A percentile compares a stretch with the other conserved stretches of the same genome.
These are phyloP conservation scores for Drosophila kokeensis DNA, from an alignment of 2,888 invertebrate species.

Conservation along the genomic window DNA sequence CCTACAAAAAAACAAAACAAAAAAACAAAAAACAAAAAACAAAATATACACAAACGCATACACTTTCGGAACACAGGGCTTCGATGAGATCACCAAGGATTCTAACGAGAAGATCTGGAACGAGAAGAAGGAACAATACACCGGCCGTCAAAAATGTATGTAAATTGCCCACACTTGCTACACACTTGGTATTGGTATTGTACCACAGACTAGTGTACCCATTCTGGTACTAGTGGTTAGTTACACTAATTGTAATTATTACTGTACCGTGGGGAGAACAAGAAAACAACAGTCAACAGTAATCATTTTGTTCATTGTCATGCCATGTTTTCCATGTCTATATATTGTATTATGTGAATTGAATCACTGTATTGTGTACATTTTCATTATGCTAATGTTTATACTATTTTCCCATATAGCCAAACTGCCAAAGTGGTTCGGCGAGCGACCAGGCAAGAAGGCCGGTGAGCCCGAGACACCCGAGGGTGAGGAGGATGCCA, in stretches of 20 bases:
- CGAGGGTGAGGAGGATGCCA: constrained; percentile 95
- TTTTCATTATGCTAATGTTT: constrained; percentile 8
- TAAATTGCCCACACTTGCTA: constrained; percentile 75
- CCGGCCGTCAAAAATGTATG: constrained; percentile 95
- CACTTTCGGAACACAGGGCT: constrained; percentile 88
- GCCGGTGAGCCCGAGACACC: constrained; percentile 94
- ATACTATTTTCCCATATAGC: constrained; percentile 86
- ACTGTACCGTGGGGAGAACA: constrained; percentile 28
- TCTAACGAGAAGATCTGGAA: constrained; percentile 94
- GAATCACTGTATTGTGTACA: not conserved
- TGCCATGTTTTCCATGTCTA: constrained; percentile 50
- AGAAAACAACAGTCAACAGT: constrained; percentile 33
- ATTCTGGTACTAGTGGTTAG: constrained; percentile 2
- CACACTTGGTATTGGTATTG: constrained; percentile 79
- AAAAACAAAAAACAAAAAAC: constrained; percentile 1
- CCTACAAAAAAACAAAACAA: constrained; percentile 13
- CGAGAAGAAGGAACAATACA: constrained; percentile 94
- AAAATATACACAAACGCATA: constrained; percentile 21
- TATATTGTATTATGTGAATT: not conserved
- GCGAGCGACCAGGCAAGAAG: constrained; percentile 97
- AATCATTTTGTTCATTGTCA: constrained; percentile 66
- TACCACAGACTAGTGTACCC: constrained; percentile 30
- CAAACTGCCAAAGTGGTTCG: constrained; percentile 97
- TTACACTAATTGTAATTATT: constrained; percentile 18
- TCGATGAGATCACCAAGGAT: constrained; percentile 93